Conservation (phyloP, 2,113 vertebrate genomes). For the Notechis scutatus region DNA sequence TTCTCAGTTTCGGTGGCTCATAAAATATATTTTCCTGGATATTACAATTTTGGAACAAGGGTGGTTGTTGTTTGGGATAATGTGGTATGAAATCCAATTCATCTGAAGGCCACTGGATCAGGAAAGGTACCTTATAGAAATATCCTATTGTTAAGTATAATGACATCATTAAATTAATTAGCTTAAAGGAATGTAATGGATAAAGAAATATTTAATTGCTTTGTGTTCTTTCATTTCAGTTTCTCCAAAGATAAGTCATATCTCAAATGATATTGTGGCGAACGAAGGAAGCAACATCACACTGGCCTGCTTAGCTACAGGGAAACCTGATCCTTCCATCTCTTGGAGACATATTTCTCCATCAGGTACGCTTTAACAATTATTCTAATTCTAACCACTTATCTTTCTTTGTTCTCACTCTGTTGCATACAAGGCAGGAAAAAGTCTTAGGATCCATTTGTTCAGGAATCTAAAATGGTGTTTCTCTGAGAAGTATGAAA, state of each 20-base stretch:
- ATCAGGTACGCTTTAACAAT: constrained; percentile 76
- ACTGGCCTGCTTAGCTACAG: constrained; percentile 91
- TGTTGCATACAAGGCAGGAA: neutral
- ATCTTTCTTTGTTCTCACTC: neutral
- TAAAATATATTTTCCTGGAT: neutral
- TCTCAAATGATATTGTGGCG: constrained; percentile 86
- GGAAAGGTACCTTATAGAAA: neutral
- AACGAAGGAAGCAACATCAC: constrained; percentile 96
- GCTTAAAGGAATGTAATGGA: neutral
- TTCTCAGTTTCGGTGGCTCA: neutral
- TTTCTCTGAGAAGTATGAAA: neutral
- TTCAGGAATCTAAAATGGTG: neutral
- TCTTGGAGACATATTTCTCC: constrained; percentile 98
- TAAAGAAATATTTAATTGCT: neutral
- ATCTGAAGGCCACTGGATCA: neutral
- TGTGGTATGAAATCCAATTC: neutral
- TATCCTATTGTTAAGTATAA: neutral
- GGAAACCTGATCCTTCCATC: constrained; percentile 94
- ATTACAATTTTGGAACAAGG: neutral
- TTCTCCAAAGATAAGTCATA: constrained; percentile 94
- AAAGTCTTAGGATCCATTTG: neutral
- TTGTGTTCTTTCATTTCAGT: constrained; percentile 71
- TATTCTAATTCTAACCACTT: accelerated
- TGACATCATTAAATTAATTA: neutral
- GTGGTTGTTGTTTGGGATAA: neutral